A percentile compares a stretch with the other conserved stretches of the same genome.
phyloP scores from a whole-genome alignment of 2,888 invertebrate species.

The Andrena dorsata region DNA sequence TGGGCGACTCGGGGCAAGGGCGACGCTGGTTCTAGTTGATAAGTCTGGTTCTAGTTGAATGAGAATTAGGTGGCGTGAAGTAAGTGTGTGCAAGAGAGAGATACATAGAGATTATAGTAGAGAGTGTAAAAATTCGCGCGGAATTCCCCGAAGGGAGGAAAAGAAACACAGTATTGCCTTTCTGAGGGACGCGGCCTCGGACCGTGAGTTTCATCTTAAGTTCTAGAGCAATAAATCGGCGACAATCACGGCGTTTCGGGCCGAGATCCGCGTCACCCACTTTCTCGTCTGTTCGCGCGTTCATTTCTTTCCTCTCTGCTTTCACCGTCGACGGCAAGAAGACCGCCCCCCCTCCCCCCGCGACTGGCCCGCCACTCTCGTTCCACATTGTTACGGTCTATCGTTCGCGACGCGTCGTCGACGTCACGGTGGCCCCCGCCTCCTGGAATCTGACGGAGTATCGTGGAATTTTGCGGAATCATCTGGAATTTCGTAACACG shows the following conservation, averaged over 20 bases:
- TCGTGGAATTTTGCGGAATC: not conserved
- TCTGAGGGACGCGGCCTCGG: slow-evolving; percentile 76
- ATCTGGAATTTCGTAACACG: not conserved
- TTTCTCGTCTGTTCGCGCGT: slow-evolving; percentile 56
- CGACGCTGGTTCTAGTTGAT: slow-evolving; percentile 11
- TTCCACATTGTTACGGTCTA: slow-evolving; percentile 20
- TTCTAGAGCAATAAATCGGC: slow-evolving; percentile 83
- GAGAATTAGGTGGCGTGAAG: not conserved
- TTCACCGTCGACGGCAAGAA: slow-evolving; percentile 25
- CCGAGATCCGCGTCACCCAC: slow-evolving; percentile 64
- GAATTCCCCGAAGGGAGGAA: slow-evolving; percentile 49
- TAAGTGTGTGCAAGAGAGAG: slow-evolving; percentile 10
- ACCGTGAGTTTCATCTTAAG: slow-evolving; percentile 77
- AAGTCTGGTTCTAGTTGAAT: not conserved
- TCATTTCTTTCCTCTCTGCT: slow-evolving; percentile 22
- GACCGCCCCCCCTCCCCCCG: too few species aligned
- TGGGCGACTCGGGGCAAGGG: slow-evolving; percentile 6
- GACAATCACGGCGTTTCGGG: slow-evolving; percentile 78
- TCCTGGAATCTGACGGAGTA: not conserved
- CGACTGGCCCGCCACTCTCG: not conserved
- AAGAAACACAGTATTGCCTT: slow-evolving; percentile 83
- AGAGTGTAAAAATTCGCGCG: slow-evolving; percentile 45
- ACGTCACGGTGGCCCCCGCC: not conserved
- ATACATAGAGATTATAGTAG: too few species aligned
- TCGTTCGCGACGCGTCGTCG: slow-evolving; percentile 2